Percentiles rank a stretch among this genome's conserved stretches.
These are phyloP conservation scores for Cheumatopsyche charites DNA, from an alignment of 1,140 invertebrate species.

Conservation along the genomic window DNA sequence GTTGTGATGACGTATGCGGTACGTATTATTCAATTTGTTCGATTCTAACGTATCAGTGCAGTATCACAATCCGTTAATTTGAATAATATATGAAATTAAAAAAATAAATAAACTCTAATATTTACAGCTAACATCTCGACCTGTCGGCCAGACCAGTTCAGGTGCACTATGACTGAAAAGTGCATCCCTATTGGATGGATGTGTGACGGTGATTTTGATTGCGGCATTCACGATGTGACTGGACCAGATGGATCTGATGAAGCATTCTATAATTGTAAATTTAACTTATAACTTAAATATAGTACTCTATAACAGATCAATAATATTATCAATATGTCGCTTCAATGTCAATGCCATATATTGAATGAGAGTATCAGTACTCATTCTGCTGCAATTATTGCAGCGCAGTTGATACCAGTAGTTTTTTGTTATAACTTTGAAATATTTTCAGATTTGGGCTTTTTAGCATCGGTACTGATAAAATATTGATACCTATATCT, in stretches of 20 bases:
- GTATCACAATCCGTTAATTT: not conserved
- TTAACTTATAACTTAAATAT: too few species aligned
- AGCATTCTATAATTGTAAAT: conserved; percentile 60
- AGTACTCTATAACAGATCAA: conserved; percentile 4
- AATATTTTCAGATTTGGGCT: too few species aligned
- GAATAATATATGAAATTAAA: too few species aligned
- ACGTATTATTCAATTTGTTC: conserved; percentile 6
- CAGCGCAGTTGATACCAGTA: too few species aligned
- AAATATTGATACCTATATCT: too few species aligned
- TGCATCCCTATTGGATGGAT: conserved; percentile 80
- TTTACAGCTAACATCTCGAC: conserved; percentile 54
- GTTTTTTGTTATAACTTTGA: too few species aligned
- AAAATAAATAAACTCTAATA: too few species aligned
- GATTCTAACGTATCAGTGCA: not conserved
- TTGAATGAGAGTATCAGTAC: too few species aligned
- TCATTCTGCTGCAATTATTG: too few species aligned
- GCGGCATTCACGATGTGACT: conserved; percentile 67
- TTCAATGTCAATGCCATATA: not conserved
- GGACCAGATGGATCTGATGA: conserved; percentile 66
- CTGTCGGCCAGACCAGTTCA: conserved; percentile 68
- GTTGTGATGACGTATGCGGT: conserved; percentile 40
- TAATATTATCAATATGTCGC: conserved; percentile 8
- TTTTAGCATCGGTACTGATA: too few species aligned
- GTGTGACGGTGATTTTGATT: conserved; percentile 81
- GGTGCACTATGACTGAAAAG: conserved; percentile 66